Evolutionary conservation across 2,888 invertebrate species (phyloP), one percentile per base, ranked within the genome.

Genomic region (Melanostoma mellinum): DNA sequence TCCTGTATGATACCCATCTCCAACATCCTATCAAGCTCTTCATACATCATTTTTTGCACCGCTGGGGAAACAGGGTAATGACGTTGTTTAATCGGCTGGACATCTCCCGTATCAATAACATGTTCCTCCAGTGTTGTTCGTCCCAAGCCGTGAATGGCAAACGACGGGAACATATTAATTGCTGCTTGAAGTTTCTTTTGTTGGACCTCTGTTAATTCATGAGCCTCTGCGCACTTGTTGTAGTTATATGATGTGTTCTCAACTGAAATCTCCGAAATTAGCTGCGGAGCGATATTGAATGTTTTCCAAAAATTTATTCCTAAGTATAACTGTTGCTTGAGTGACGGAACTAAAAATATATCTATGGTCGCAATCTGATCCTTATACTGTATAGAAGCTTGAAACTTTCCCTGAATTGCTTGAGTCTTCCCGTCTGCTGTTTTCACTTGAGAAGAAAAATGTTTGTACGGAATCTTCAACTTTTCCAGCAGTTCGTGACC

Each of bases 401-500:
- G 10, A n/a, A 10, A 30, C 9, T 52, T 38, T 4, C 65, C 65
- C 6, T n/a, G 6, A 9, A 68, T 30, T 1, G 33, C 4, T 8
- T 55, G 55, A 2, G 30, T 6, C 2, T 55, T 40, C 5, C 58
- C 58, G 6, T 42, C 58, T 4, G 40, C 42, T 9, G 58, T 58
- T 58, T 42, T 42, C 5, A 56, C n/a, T 30, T 8, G 9, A 2
- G 42, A 36, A 9, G 3, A 2, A 35, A 44, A 44, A 6, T 44
- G 4, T 6, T 38, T 6, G 5, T 4, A 30, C 9, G 35, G 6
- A 46, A 46, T 44, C 6, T 8, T 10, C 42, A 30, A 30, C 6
- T n/a, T 35, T n/a, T 10, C 9, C 5, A 55, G 5, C 35, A 68
- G 30, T 6, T 55, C 35, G 4, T 33, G 30, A 6, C 44, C 55